Base-by-base conservation (phyloP, 2,888 invertebrate genomes). In the Melipona bicolor region DNA sequence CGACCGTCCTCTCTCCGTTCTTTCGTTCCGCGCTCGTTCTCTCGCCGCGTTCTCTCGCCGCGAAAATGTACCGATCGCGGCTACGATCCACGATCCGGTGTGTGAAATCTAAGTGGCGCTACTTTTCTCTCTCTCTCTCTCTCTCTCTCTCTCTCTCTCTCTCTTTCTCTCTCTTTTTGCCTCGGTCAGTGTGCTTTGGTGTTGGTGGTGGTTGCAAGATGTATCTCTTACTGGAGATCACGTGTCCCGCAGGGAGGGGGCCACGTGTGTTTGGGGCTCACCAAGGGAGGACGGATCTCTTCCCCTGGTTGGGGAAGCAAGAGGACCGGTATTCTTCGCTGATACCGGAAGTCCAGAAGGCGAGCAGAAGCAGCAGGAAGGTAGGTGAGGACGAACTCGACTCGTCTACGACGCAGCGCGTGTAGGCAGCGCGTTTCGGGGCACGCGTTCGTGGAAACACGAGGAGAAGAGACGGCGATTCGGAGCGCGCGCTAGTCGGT, bases 401-500 rank as follows among this genome's bases (percentile, higher is more conserved):
- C n/a, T 59, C 0, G 56, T 59, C 5, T 24, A 5, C 56, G 56
- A 56, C 13, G 21, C n/a, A n/a, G 4, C n/a, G 32, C 32, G 32
- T 32, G 43, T n/a, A n/a, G 13, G 13, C n/a, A 2, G 2, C 56
- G 56, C n/a, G 17, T 27, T 61, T 61, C 61, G 4, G 0, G 6
- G 19, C 17, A 15, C 17, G 49, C 17, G 49, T n/a, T 43, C 59
- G 5, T 54, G 19, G 65, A 62, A 64, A 69, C 5, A 50, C 54
- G 27, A 36, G n/a, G 50, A 21, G 27, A 62, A 72, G 62, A 67
- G 43, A 19, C 67, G 49, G n/a, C 19, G 84, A 77, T 69, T 24
- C 32, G 49, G 27, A 32, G 76, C 52, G 75, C 88, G 71, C 65
- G 91, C 89, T 90, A 89, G 88, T 89, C 91, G 43, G 92, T 91